Evolutionary conservation across 2,797 vertebrate species (phyloP), one percentile per base, ranked within the genome.

Genomic region (Geotria australis): DNA sequence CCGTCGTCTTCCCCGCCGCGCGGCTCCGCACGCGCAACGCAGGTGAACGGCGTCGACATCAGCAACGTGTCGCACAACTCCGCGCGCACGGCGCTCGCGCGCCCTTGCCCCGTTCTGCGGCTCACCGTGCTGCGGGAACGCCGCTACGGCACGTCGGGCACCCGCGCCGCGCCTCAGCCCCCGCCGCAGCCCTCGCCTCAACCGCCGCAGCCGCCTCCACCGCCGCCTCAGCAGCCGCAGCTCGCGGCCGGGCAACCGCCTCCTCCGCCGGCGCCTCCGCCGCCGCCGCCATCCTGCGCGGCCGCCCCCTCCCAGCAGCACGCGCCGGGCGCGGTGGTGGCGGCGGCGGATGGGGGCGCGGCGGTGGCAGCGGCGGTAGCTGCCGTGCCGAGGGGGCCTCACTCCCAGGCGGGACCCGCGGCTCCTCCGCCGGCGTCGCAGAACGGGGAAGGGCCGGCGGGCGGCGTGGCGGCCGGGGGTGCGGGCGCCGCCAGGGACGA

Each of bases 11-110:
- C 24, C 24, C 24, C 3, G 24, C 24, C 24, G 3, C 24, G 24
- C 24, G 38, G 38, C 24, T 24, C 24, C 24, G 24, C 6, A 24
- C 24, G 6, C 24, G 49, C 68, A 98, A 6, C 24, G 49, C 68
- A 98, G 91, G 85, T 98, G 59, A 98, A 98, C 66, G 85, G 73
- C 58, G 78, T 82, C 60, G 84, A 98, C 68, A 94, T 98, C 63
- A 96, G 89, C 68, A 96, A 96, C 2, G 81, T 85, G 60, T 80
- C 85, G 2, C 89, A 98, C 72, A 86, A 80, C 68, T 78, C 83
- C 2, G 89, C 86, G 13, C 76, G 86, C 8, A 79, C 79, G 0
- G 79, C 83, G 3, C 76, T 98, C 46, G 83, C 79, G 0, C 83
- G 85, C 56, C 91, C 91, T 8, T 89, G 85, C 70, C 73, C 75